Evolutionary conservation across 2,888 invertebrate species (phyloP), one percentile per base, ranked within the genome.

Genomic region (Leptopilina myrica): DNA sequence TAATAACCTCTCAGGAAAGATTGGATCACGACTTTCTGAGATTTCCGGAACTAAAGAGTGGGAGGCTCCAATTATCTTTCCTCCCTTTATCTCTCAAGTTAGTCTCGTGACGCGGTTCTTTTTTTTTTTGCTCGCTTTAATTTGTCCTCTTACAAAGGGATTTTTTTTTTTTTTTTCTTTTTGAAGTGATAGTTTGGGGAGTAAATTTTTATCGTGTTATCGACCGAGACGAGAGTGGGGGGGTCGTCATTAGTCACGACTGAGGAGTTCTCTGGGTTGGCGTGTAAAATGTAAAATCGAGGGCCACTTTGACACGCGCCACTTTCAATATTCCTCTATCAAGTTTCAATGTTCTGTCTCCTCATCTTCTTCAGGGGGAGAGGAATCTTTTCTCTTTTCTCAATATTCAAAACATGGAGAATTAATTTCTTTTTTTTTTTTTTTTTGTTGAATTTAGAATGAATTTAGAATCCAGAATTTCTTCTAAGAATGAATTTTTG

Each of bases 271-370:
- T 33, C 33, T 3, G 33, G 66, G 66, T n/a, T 33, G 33, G 40
- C 56, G 46, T 56, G 77, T 67, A 66, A 67, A 77, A 77, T 77
- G 77, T 67, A 77, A 77, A 77, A 77, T 77, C 65, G 33, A 76
- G 65, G 65, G 56, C 67, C 59, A 53, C 77, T 65, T 56, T 77
- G 77, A 77, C 77, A 67, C 53, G 56, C 40, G 53, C 77, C 15
- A 77, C 66, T 49, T 49, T 66, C 77, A 64, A 77, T 77, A 77
- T 65, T 59, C 59, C 33, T 77, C 40, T 77, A 77, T 65, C 65
- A 66, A 15, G 40, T 67, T 77, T 77, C 66, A 66, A 59, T 77
- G 65, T 77, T 40, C 40, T 66, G 43, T 43, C 33, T 43, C 43
- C 43, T 43, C 43, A 43, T 43, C 43, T 8, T 43, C 43, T 8